Evolutionary conservation across 1,140 invertebrate species (phyloP).

Genomic region (Homarus americanus): DNA sequence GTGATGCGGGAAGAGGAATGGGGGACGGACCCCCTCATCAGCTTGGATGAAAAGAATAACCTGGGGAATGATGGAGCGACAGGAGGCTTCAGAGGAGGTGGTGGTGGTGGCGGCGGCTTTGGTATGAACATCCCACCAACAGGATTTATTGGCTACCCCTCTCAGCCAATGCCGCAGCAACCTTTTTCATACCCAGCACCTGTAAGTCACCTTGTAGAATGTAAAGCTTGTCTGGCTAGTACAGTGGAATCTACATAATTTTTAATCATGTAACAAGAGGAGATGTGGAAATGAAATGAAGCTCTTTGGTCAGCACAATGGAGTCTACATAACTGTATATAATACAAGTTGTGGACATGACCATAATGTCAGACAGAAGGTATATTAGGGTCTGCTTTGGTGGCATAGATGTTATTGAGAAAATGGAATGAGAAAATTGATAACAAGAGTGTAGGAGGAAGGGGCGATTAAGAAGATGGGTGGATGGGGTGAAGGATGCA

Average conservation of each 20-base stretch:
- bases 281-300: too few relatives aligned
- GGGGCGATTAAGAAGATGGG: too few relatives aligned
- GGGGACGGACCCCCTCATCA: constrained; percentile 56
- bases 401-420: too few relatives aligned
- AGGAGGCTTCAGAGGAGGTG: constrained; percentile 63
- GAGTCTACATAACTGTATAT: too few relatives aligned
- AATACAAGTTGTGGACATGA: too few relatives aligned
- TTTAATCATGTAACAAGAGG: too few relatives aligned
- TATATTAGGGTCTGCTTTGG: too few relatives aligned
- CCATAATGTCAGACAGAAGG: too few relatives aligned
- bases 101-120: neutral
- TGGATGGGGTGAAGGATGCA: too few relatives aligned
- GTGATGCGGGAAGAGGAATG: constrained; percentile 68
- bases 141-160: constrained; percentile 64
- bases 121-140: constrained; percentile 61
- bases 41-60: constrained; percentile 68
- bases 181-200: constrained; percentile 60
- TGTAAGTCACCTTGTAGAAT: neutral
- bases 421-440: too few relatives aligned
- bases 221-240: neutral
- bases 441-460: too few relatives aligned
- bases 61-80: constrained; percentile 54
- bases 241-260: neutral
- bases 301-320: too few relatives aligned
- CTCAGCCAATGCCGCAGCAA: constrained; percentile 46